These are phyloP conservation scores for Eunapius fragilis DNA, from an alignment of 37 sponge, comb jelly and placozoan species.

Conservation along the genomic window DNA sequence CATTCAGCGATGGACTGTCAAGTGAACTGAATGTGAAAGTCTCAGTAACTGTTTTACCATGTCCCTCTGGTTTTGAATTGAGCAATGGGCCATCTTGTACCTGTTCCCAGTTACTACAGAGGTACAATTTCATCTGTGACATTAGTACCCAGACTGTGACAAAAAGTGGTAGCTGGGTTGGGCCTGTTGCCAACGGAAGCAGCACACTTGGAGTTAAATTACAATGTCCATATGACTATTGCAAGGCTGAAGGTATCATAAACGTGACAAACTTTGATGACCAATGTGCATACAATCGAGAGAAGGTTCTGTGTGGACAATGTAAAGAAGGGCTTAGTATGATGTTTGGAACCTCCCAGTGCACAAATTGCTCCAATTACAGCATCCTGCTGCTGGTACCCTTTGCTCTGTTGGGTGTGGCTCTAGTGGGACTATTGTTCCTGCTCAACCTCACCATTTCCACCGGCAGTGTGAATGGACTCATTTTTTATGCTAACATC, in stretches of 20 bases:
- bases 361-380: neutral
- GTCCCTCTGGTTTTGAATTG: neutral
- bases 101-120: neutral
- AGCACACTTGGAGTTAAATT: neutral
- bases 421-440: neutral
- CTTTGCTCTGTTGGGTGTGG: neutral
- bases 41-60: neutral
- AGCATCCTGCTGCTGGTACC: neutral
- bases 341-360: no score
- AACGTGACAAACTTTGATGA: no score
- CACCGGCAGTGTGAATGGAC: slow-evolving; percentile 12
- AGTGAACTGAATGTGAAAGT: neutral
- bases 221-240: neutral
- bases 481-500: slow-evolving; percentile 17
- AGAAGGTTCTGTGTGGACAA: no score
- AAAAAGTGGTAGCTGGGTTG: no score
- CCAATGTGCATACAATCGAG: no score
- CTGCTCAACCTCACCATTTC: neutral
- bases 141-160: neutral
- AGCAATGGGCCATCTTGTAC: neutral
- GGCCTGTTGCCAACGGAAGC: neutral
- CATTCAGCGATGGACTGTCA: neutral
- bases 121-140: neutral
- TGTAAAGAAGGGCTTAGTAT: no score
- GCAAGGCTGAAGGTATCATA: neutral